Evolutionary conservation across 2,888 invertebrate genomes (phyloP).

Genomic region (Ichneumoninae sp.): DNA sequence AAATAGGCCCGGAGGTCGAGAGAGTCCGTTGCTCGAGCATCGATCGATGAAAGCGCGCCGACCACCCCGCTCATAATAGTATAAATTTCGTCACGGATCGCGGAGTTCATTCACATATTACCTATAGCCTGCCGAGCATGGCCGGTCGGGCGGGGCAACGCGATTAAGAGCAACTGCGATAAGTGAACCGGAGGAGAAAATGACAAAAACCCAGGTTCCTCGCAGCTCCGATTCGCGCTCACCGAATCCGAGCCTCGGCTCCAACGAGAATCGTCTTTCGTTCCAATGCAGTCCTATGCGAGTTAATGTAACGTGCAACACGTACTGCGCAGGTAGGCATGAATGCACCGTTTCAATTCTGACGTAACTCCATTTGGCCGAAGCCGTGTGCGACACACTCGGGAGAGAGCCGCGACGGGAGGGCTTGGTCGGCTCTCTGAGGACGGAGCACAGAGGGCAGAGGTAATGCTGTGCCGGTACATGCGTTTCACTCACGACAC

Average conservation of each 20-base stretch:
- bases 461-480: neutral
- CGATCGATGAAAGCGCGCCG: slow-evolving; percentile 12
- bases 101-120: slow-evolving; percentile 32
- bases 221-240: neutral
- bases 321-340: slow-evolving; percentile 6
- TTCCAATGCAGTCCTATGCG: neutral
- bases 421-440: slow-evolving; percentile 20
- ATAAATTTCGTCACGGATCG: slow-evolving; percentile 39
- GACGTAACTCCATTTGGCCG: slow-evolving; percentile 54
- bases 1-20: slow-evolving; percentile 21
- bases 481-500: slow-evolving; percentile 1
- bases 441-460: slow-evolving; percentile 18
- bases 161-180: slow-evolving; percentile 29
- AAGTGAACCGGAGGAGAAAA: slow-evolving; percentile 20
- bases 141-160: neutral
- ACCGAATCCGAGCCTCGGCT: neutral
- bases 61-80: slow-evolving; percentile 1
- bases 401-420: slow-evolving; percentile 11
- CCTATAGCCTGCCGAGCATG: neutral
- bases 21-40: slow-evolving; percentile 12
- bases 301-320: slow-evolving; percentile 15
- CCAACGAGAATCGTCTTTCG: neutral
- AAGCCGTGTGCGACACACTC: slow-evolving; percentile 14
- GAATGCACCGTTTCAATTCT: slow-evolving; percentile 55
- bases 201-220: neutral